Conservation (phyloP, 2,888 invertebrate genomes). For the Drosophila paranaensis region DNA sequence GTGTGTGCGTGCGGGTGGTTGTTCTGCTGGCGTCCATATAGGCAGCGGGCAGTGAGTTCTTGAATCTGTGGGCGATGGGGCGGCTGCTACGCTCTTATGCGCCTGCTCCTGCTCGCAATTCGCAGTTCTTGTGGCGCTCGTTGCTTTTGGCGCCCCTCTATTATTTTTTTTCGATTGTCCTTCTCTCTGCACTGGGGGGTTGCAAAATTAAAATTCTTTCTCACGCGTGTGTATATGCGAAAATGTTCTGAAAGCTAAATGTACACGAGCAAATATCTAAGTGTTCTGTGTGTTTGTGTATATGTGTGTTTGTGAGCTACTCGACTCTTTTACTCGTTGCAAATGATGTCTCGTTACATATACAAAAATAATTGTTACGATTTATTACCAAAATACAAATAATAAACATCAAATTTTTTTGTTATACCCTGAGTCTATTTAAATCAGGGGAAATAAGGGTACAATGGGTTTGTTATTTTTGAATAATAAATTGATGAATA, state of each 20-base stretch:
- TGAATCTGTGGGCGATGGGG: constrained; percentile 34
- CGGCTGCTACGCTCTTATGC: constrained; percentile 56
- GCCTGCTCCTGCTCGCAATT: constrained; percentile 60
- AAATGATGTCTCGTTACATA: background rate
- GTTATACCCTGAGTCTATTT: no score
- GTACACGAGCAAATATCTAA: background rate
- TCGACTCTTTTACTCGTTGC: background rate
- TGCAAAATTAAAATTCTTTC: constrained; percentile 48
- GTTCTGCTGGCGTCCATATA: constrained; percentile 44
- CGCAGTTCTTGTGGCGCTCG: constrained; percentile 45
- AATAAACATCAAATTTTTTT: background rate
- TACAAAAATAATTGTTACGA: background rate
- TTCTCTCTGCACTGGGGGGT: constrained; percentile 51
- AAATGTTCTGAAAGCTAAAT: constrained; percentile 47
- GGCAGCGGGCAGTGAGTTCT: constrained; percentile 15
- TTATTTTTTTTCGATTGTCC: constrained; percentile 21
- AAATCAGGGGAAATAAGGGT: no score
- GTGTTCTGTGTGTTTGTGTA: no score
- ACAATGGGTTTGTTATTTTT: no score
- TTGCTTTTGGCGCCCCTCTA: constrained; percentile 45
- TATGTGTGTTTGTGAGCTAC: background rate
- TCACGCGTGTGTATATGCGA: constrained; percentile 14
- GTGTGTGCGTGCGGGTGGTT: constrained; percentile 58
- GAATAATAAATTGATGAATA: no score
- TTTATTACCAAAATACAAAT: background rate